A percentile compares a stretch with the other conserved stretches of the same genome.
Conservation (phyloP, 2,113 vertebrate genomes). For the Pleuronectes platessa region DNA sequence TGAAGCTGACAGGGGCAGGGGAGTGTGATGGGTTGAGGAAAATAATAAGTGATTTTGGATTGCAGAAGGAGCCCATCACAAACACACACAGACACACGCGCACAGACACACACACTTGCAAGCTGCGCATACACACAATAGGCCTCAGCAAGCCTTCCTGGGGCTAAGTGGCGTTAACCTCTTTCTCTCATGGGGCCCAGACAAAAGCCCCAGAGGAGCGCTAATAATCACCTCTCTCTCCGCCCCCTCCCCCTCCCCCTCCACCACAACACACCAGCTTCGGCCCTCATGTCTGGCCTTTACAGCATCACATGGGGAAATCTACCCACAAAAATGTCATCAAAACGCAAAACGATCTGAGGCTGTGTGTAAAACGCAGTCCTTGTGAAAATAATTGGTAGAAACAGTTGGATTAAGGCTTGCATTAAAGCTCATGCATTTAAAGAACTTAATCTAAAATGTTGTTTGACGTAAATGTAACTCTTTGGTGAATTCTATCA, state of each 20-base stretch:
- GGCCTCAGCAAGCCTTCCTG: conserved; percentile 54
- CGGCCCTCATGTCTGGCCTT: neutral
- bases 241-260: conserved; percentile 38
- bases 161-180: conserved; percentile 84
- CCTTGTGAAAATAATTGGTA: neutral
- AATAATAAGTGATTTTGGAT: conserved; percentile 67
- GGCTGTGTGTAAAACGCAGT: neutral
- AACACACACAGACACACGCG: conserved; percentile 10
- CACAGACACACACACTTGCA: conserved; percentile 18
- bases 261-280: neutral
- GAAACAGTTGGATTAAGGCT: neutral
- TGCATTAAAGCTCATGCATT: neutral
- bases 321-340: neutral
- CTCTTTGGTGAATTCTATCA: neutral
- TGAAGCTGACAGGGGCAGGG: neutral
- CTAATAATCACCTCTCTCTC: conserved; percentile 78
- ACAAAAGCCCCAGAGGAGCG: conserved; percentile 80
- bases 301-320: neutral
- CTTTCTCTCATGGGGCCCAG: conserved; percentile 77
- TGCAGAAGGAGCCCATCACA: conserved; percentile 25
- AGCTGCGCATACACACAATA: conserved; percentile 25
- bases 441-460: neutral
- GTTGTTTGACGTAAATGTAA: neutral
- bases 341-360: neutral
- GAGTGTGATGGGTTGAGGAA: conserved; percentile 21